Percentiles rank a stretch among this genome's conserved stretches.
Evolutionary conservation across 2,797 vertebrate species (phyloP).

Genomic region (Nannoperca australis): DNA sequence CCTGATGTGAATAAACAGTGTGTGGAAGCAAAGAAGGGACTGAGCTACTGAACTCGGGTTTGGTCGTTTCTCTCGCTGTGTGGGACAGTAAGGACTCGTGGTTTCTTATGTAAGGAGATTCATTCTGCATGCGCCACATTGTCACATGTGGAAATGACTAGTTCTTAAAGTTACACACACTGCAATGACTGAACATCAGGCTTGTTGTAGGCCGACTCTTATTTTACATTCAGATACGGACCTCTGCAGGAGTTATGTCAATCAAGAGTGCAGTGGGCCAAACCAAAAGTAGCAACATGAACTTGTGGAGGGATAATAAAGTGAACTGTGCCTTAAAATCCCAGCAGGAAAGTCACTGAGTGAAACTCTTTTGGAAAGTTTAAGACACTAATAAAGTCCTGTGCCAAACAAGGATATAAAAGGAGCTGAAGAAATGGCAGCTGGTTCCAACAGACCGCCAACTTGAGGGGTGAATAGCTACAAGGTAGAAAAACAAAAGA

Average conservation of each 20-base stretch:
- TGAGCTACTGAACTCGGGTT: background rate
- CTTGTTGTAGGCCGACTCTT: slow-evolving; percentile 65
- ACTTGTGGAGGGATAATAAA: background rate
- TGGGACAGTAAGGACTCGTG: background rate
- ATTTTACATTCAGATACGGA: slow-evolving; percentile 85
- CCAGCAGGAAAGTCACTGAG: slow-evolving; percentile 21
- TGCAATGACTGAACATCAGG: background rate
- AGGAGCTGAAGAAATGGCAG: slow-evolving; percentile 80
- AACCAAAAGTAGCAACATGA: slow-evolving; percentile 19
- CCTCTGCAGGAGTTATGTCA: slow-evolving; percentile 57
- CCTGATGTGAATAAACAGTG: background rate
- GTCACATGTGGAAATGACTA: slow-evolving; percentile 20
- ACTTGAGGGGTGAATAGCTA: background rate
- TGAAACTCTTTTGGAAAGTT: slow-evolving; percentile 30
- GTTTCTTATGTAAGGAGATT: slow-evolving; percentile 38
- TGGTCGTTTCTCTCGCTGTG: background rate
- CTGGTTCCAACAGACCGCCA: slow-evolving; percentile 65
- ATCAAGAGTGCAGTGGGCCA: slow-evolving; percentile 66
- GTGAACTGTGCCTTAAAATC: slow-evolving; percentile 4
- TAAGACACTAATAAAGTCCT: slow-evolving; percentile 49
- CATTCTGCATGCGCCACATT: slow-evolving; percentile 17
- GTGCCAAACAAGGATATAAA: slow-evolving; percentile 37
- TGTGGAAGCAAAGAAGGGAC: background rate
- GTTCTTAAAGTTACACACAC: background rate
- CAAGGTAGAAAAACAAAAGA: background rate